phyloP scores from a whole-genome alignment of 2,797 vertebrate genomes.

The Furcifer pardalis region DNA sequence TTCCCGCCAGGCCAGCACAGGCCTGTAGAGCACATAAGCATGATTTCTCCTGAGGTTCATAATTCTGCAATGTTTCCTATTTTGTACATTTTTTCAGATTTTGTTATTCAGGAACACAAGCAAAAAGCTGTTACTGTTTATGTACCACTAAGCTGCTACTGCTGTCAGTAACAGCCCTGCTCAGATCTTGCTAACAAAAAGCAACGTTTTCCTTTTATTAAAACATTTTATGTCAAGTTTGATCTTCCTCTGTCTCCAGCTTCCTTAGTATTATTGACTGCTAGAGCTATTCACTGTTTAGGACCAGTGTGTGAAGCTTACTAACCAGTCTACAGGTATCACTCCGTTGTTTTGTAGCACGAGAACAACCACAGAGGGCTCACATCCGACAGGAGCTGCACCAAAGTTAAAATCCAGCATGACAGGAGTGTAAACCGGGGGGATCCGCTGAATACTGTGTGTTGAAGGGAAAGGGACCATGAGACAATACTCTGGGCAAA shows the following conservation, averaged over 20 bases:
- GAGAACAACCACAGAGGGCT: constrained; percentile 80
- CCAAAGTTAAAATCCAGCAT: constrained; percentile 89
- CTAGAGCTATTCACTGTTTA: neutral
- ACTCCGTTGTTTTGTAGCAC: constrained; percentile 85
- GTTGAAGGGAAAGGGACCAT: constrained; percentile 23
- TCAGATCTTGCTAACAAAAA: too few species aligned
- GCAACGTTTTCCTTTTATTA: too few species aligned
- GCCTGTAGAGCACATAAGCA: too few species aligned
- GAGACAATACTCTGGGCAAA: neutral
- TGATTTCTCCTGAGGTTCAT: neutral
- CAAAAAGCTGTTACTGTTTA: neutral
- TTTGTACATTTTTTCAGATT: neutral
- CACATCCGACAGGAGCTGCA: constrained; percentile 81
- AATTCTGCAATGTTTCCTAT: neutral
- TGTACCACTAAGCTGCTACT: neutral
- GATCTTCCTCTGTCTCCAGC: neutral
- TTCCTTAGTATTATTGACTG: neutral
- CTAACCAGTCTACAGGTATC: constrained; percentile 88
- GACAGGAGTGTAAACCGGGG: constrained; percentile 78
- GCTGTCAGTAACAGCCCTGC: neutral
- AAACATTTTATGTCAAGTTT: neutral
- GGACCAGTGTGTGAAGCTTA: neutral
- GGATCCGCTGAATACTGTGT: constrained; percentile 74
- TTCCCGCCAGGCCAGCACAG: too few species aligned
- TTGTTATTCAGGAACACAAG: neutral